A percentile compares a stretch with the other conserved stretches of the same genome.
Conservation (phyloP, 1,140 invertebrate genomes). For the Drosophila baimaii region DNA sequence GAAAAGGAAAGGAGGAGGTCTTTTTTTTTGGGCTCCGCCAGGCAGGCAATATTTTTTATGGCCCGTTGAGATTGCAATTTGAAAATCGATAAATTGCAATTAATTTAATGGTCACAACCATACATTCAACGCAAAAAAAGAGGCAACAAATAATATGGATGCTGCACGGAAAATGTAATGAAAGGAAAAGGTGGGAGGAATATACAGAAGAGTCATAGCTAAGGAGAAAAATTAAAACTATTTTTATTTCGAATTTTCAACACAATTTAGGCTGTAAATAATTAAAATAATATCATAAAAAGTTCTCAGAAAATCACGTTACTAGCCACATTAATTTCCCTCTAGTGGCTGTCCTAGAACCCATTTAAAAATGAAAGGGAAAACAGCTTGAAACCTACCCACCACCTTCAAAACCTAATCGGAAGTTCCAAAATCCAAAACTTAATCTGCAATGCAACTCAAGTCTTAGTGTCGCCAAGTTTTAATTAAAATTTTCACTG, state of each 20-base stretch:
- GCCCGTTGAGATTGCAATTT: conserved; percentile 80
- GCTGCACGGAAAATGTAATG: conserved; percentile 4
- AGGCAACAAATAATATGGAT: conserved; percentile 11
- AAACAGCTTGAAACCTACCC: neutral
- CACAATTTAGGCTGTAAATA: neutral
- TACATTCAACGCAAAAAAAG: conserved; percentile 39
- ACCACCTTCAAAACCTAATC: neutral
- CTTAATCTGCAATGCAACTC: conserved; percentile 29
- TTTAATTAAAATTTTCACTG: conserved; percentile 40
- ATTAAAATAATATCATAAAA: conserved; percentile 3
- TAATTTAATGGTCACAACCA: conserved; percentile 82
- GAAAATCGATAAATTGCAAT: conserved; percentile 84
- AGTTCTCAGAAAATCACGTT: neutral
- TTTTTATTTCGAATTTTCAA: too few relatives aligned
- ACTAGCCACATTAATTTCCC: conserved; percentile 16
- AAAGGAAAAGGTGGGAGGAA: neutral
- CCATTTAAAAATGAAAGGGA: neutral
- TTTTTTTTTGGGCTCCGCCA: conserved; percentile 1
- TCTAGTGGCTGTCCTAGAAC: conserved; percentile 1
- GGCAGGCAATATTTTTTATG: conserved; percentile 66
- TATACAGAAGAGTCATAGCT: neutral
- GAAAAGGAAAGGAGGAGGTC: too few relatives aligned
- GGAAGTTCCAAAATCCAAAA: conserved; percentile 13
- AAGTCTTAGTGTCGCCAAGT: conserved; percentile 9
- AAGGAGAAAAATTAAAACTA: neutral